phyloP scores from a whole-genome alignment of 1,140 invertebrate species.

The Drosophila nigrodunni region DNA sequence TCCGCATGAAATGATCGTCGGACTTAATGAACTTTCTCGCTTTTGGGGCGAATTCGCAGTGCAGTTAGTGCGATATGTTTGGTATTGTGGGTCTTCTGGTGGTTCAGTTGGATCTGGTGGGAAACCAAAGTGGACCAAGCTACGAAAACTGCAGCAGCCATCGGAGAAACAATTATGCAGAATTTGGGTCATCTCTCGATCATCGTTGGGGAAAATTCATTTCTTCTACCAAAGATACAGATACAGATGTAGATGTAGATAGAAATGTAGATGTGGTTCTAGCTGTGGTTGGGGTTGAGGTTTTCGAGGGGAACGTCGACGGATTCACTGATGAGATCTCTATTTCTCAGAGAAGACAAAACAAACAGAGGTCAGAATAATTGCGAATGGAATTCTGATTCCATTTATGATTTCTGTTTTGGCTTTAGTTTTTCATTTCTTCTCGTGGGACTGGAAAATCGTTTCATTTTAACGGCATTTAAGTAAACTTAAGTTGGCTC shows the following conservation, averaged over 20 bases:
- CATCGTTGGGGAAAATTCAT: constrained; percentile 29
- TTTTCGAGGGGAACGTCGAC: constrained; percentile 1
- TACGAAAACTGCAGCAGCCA: constrained; percentile 44
- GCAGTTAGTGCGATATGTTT: constrained; percentile 55
- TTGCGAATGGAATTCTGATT: constrained; percentile 65
- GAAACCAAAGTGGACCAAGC: constrained; percentile 30
- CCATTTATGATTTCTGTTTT: constrained; percentile 51
- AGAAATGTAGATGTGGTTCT: not conserved
- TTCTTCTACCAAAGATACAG: constrained; percentile 20
- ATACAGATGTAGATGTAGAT: constrained; percentile 19
- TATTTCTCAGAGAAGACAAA: constrained; percentile 56
- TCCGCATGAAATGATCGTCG: constrained; percentile 59
- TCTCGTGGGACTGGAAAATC: constrained; percentile 45
- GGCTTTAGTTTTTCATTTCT: constrained; percentile 43
- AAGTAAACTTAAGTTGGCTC: constrained; percentile 9
- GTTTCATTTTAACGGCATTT: constrained; percentile 62
- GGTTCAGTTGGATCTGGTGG: constrained; percentile 9
- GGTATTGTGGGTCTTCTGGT: constrained; percentile 6
- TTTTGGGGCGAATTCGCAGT: constrained; percentile 61
- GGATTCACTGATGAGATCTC: constrained; percentile 59
- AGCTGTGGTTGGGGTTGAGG: not conserved
- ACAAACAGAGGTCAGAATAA: constrained; percentile 55
- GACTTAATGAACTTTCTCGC: constrained; percentile 79
- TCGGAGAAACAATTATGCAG: constrained; percentile 69
- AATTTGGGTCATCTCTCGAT: constrained; percentile 70